Evolutionary conservation across 2,113 vertebrate species (phyloP).

Genomic region (Canis aureus): DNA sequence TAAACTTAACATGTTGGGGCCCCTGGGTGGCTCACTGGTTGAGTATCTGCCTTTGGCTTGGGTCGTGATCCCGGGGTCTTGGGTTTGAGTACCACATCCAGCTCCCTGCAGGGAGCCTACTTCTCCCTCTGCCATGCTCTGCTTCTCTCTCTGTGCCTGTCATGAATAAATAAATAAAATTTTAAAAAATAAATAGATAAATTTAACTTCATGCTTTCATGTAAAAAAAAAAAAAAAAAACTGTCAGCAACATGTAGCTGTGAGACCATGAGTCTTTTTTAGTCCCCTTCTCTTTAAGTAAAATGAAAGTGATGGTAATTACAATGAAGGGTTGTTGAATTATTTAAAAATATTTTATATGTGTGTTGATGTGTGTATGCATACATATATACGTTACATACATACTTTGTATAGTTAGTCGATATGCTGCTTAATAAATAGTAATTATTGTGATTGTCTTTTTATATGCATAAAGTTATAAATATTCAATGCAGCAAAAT

Average conservation of each 20-base stretch:
- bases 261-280: not conserved
- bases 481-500: conserved; percentile 19
- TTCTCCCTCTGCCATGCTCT: too few species aligned
- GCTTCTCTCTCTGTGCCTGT: too few species aligned
- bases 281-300: not conserved
- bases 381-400: not conserved
- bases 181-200: not conserved
- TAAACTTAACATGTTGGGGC: not conserved
- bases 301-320: conserved; percentile 21
- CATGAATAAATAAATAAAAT: too few species aligned
- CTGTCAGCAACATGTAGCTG: not conserved
- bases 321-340: not conserved
- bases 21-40: too few species aligned
- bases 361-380: not conserved
- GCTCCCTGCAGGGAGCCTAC: too few species aligned
- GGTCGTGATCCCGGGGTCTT: too few species aligned
- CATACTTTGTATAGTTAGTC: not conserved
- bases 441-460: not conserved
- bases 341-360: conserved; percentile 18
- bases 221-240: not conserved
- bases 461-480: not conserved
- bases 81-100: too few species aligned
- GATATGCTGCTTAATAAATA: not conserved
- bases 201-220: not conserved
- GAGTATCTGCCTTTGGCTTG: too few species aligned